phyloP scores from a whole-genome alignment of 2,113 vertebrate species.

The Boleophthalmus pectinirostris region DNA sequence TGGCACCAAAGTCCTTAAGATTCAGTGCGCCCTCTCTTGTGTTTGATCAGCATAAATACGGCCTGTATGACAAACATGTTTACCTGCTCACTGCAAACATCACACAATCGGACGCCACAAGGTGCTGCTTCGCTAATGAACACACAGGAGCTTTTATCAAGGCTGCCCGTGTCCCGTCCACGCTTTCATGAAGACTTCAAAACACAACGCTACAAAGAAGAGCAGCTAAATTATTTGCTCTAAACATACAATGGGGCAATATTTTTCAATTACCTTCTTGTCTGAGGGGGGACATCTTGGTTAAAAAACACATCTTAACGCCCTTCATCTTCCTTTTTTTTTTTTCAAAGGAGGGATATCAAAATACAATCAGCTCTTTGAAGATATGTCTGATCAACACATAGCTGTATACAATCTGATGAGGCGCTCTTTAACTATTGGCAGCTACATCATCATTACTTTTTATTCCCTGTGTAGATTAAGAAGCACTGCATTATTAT shows the following conservation, averaged over 20 bases:
- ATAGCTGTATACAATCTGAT: constrained; percentile 49
- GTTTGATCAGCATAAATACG: constrained; percentile 66
- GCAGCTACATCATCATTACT: constrained; percentile 48
- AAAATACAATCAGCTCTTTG: constrained; percentile 53
- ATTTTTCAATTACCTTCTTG: constrained; percentile 52
- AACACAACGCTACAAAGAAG: constrained; percentile 39
- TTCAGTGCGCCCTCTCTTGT: constrained; percentile 38
- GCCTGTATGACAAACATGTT: constrained; percentile 66
- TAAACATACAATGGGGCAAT: constrained; percentile 46
- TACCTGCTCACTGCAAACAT: constrained; percentile 67
- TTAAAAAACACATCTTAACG: constrained; percentile 19
- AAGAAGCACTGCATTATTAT: constrained; percentile 46
- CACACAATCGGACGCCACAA: constrained; percentile 59
- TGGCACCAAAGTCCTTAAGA: constrained; percentile 53
- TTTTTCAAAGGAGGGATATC: constrained; percentile 39
- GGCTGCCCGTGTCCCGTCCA: constrained; percentile 30
- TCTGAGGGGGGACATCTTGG: background rate
- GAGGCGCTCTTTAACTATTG: constrained; percentile 42
- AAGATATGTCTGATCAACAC: constrained; percentile 59
- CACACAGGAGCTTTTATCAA: constrained; percentile 60
- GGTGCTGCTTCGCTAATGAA: constrained; percentile 70
- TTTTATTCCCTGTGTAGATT: constrained; percentile 48
- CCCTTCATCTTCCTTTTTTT: constrained; percentile 45
- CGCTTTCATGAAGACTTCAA: constrained; percentile 55
- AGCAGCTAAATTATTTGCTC: constrained; percentile 44